phyloP scores from a whole-genome alignment of 2,888 invertebrate genomes.

The Hylaea fasciaria region DNA sequence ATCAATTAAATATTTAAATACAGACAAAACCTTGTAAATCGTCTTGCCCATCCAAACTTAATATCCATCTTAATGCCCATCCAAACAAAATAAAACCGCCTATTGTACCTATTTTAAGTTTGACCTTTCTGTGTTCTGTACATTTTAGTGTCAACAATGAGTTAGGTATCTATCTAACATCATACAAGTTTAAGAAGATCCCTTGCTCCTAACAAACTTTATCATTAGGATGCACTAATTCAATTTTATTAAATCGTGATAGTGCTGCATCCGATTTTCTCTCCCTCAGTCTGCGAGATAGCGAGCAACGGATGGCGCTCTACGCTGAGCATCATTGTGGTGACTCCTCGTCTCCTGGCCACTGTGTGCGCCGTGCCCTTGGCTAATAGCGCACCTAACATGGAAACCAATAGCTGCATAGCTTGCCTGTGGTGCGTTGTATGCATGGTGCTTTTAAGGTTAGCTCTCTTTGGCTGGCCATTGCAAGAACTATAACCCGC shows the following conservation, averaged over 20 bases:
- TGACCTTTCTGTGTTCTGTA: no score
- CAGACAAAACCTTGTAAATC: no score
- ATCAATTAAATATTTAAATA: no score
- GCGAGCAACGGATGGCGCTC: constrained; percentile 75
- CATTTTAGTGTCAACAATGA: no score
- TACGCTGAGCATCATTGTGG: constrained; percentile 58
- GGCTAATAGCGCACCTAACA: constrained; percentile 63
- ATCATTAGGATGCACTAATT: neutral
- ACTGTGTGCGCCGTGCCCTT: constrained; percentile 61
- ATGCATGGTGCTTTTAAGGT: constrained; percentile 58
- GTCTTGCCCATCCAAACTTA: no score
- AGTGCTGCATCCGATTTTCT: neutral
- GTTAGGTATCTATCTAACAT: no score
- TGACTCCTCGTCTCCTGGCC: constrained; percentile 61
- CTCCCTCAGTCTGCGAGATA: constrained; percentile 69
- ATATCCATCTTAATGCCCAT: no score
- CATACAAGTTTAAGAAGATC: no score
- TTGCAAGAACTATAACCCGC: constrained; percentile 6
- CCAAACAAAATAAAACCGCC: no score
- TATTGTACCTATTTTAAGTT: no score
- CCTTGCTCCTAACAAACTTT: no score
- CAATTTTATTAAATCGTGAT: neutral
- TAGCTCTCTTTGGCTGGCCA: neutral
- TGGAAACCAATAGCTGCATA: constrained; percentile 67
- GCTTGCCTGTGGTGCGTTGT: constrained; percentile 55